A percentile compares a stretch with the other conserved stretches of the same genome.
Conservation (phyloP, 2,888 invertebrate species). For the Calliphora vomitoria region DNA sequence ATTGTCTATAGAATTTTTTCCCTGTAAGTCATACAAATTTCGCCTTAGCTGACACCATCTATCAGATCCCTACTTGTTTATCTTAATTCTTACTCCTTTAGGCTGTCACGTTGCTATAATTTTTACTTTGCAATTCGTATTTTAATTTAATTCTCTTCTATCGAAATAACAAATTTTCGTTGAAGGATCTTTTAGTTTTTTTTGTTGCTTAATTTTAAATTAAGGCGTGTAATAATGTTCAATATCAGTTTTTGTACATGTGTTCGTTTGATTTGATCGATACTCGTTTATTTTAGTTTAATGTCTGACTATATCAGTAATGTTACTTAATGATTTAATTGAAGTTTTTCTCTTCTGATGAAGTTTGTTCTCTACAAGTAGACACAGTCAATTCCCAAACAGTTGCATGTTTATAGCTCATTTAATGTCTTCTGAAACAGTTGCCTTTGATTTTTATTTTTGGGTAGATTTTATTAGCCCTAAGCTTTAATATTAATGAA, state of each 20-base stretch:
- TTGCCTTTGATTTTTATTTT: neutral
- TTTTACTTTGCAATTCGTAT: slow-evolving; percentile 58
- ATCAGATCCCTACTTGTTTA: neutral
- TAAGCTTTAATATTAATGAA: slow-evolving; percentile 62
- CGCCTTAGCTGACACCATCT: neutral
- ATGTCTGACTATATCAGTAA: slow-evolving; percentile 56
- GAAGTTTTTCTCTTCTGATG: slow-evolving; percentile 63
- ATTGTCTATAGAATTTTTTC: too few species aligned
- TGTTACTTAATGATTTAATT: slow-evolving; percentile 75
- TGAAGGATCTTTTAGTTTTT: slow-evolving; percentile 51
- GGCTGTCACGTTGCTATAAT: slow-evolving; percentile 75
- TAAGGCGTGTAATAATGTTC: slow-evolving; percentile 67
- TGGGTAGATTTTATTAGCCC: slow-evolving; percentile 42
- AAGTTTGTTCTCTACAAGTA: slow-evolving; percentile 11
- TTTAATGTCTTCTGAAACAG: slow-evolving; percentile 43
- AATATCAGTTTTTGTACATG: slow-evolving; percentile 43
- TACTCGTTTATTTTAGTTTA: slow-evolving; percentile 61
- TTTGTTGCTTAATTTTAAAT: slow-evolving; percentile 49
- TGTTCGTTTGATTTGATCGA: slow-evolving; percentile 44
- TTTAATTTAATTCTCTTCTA: slow-evolving; percentile 65
- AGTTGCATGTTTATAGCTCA: slow-evolving; percentile 69
- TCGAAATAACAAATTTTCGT: slow-evolving; percentile 63
- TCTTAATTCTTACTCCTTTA: slow-evolving; percentile 61
- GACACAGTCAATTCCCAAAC: slow-evolving; percentile 47
- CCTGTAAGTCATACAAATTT: slow-evolving; percentile 6